These are phyloP conservation scores for Turritopsis rubra DNA, from an alignment of 30 jellyfish, hydroid and myxozoan species.

Conservation along the genomic window DNA sequence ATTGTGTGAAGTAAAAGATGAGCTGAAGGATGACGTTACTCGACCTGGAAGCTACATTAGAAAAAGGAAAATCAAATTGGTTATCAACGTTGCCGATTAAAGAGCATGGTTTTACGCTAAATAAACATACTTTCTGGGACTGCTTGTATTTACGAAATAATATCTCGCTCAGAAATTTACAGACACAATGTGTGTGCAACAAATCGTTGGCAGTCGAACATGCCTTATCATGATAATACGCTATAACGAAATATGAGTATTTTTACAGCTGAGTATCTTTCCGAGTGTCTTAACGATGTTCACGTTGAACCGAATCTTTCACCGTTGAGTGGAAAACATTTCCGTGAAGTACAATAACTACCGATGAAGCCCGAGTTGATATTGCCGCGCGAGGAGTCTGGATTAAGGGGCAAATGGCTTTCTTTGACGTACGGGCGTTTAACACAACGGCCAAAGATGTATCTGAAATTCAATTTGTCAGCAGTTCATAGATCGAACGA, in stretches of 20 bases:
- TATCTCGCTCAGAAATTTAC: not conserved
- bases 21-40: no score
- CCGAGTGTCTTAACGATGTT: not conserved
- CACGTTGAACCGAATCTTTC: no score
- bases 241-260: slow-evolving; percentile 2
- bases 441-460: no score
- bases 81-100: not conserved
- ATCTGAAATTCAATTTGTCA: no score
- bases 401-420: no score
- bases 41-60: no score
- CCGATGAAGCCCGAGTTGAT: no score
- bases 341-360: not conserved
- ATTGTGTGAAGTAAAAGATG: no score
- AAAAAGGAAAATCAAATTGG: not conserved
- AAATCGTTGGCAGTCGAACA: not conserved
- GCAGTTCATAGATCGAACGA: no score
- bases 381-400: no score
- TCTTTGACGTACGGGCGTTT: no score
- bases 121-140: not conserved
- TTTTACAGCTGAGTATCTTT: not conserved
- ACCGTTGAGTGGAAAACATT: no score
- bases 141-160: not conserved
- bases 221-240: slow-evolving; percentile 11
- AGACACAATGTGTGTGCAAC: not conserved
- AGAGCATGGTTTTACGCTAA: not conserved